Percentiles rank a stretch among this genome's conserved stretches.
Conservation (phyloP, 1,140 invertebrate genomes). For the Dinoponera quadriceps region DNA sequence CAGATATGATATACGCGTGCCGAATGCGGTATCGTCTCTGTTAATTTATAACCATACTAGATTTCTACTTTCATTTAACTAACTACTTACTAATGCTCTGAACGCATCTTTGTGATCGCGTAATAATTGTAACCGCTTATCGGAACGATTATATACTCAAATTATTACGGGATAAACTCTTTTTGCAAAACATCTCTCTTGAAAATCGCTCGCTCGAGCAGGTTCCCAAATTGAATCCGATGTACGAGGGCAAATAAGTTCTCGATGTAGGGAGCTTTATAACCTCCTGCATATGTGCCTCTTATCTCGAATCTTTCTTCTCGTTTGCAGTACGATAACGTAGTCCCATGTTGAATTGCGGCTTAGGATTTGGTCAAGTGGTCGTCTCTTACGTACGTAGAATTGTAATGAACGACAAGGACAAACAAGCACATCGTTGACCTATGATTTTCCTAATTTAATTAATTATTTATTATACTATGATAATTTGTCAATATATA, state of each 20-base stretch:
- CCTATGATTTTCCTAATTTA: not conserved
- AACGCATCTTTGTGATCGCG: not conserved
- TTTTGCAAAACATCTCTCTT: not conserved
- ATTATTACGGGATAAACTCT: constrained; percentile 3
- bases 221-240: not conserved
- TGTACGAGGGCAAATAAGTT: not conserved
- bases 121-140: not conserved
- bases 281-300: not conserved
- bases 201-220: not conserved
- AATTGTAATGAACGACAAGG: not conserved
- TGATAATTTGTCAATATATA: too few species aligned
- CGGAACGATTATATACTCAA: not conserved
- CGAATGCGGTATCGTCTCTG: not conserved
- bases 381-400: not conserved
- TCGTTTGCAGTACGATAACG: constrained; percentile 34
- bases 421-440: not conserved
- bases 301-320: constrained; percentile 7
- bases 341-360: not conserved
- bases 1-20: not conserved
- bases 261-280: not conserved
- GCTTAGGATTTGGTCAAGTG: not conserved
- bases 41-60: too few species aligned
- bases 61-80: too few species aligned
- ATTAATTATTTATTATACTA: not conserved
- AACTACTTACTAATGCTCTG: too few species aligned